phyloP scores from a whole-genome alignment of 1,140 invertebrate species.

The Penaeus japonicus region DNA sequence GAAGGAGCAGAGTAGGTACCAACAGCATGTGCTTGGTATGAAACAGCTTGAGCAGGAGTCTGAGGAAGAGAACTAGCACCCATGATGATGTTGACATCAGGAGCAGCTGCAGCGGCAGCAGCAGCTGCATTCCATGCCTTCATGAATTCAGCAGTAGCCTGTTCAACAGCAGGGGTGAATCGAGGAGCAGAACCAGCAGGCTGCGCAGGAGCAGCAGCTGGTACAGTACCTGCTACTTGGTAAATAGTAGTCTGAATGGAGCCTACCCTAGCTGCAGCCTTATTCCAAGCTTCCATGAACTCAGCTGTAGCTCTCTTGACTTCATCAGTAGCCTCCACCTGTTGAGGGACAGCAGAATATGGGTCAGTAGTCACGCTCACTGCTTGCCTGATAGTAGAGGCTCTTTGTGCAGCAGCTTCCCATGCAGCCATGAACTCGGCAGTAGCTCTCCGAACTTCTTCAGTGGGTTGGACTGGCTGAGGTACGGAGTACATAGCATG shows the following conservation, averaged over 20 bases:
- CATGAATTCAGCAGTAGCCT: constrained; percentile 41
- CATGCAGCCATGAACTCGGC: background rate
- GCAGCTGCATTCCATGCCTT: constrained; percentile 43
- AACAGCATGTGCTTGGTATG: background rate
- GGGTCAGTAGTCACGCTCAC: no score
- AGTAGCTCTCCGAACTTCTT: background rate
- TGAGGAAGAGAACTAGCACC: background rate
- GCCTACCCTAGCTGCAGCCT: no score
- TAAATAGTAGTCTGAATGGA: no score
- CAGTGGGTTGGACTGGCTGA: background rate
- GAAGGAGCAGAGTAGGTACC: no score
- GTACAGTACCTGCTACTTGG: no score
- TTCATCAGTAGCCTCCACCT: background rate
- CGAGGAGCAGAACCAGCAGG: no score
- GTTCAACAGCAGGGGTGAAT: constrained; percentile 4
- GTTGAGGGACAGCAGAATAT: background rate
- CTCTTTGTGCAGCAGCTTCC: background rate
- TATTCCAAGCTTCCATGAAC: no score
- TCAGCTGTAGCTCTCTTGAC: no score
- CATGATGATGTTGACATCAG: constrained; percentile 35
- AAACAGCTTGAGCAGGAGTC: background rate
- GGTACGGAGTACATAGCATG: background rate
- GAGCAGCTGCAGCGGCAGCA: constrained; percentile 38
- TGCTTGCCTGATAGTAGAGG: background rate
- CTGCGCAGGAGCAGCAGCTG: no score